Evolutionary conservation across 2,113 vertebrate species (phyloP).

Genomic region (Semnornis frantzii): DNA sequence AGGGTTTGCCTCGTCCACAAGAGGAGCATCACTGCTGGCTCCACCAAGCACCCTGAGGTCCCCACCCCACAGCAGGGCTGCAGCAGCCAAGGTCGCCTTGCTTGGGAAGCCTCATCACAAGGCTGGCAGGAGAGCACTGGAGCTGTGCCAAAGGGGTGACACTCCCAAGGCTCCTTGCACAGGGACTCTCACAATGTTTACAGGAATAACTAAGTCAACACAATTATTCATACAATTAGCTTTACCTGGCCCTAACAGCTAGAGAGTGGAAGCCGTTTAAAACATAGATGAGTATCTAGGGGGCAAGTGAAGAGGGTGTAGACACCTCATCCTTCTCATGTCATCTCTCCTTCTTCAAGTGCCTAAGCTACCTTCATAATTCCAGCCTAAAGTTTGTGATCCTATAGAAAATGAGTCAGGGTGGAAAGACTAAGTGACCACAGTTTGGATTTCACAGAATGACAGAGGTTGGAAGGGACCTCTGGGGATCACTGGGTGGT

Average conservation of each 20-base stretch:
- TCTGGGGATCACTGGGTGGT: no score
- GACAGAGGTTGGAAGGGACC: no score
- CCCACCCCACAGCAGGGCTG: no score
- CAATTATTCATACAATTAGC: conserved; percentile 29
- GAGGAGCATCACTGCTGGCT: no score
- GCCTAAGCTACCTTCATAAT: not conserved
- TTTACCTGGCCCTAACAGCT: conserved; percentile 19
- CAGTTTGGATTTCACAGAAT: not conserved
- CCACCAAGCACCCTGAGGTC: no score
- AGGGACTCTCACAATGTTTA: conserved; percentile 2
- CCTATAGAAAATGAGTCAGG: not conserved
- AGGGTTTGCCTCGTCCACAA: no score
- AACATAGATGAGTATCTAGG: not conserved
- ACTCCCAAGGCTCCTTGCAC: not conserved
- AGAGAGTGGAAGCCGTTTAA: not conserved
- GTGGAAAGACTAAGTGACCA: fast-evolving
- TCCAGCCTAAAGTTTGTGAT: not conserved
- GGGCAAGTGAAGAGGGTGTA: not conserved
- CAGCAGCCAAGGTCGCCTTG: not conserved
- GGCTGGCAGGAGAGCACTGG: not conserved
- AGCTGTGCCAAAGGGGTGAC: not conserved
- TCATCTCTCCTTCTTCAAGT: not conserved
- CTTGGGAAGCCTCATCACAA: not conserved
- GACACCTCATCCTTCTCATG: not conserved
- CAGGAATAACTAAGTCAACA: conserved; percentile 26